Base-by-base conservation (phyloP, 2,888 invertebrate genomes). In the Antheraea assamensis region DNA sequence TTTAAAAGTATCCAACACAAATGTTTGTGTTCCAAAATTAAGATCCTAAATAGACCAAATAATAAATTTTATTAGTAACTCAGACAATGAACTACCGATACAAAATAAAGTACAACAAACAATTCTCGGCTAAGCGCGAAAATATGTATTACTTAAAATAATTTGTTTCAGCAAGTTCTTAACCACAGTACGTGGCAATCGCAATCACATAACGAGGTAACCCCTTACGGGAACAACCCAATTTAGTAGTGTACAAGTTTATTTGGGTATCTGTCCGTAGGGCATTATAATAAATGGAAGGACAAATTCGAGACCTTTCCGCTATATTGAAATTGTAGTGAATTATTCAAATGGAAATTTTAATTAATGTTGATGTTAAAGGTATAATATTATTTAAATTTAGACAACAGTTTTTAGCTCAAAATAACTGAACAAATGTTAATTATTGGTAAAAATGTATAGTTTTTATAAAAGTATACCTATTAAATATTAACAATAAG, bases 181-280 rank as follows among this genome's bases (percentile, higher is more conserved):
- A 70, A 58, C 58, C 55, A 68, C 71, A 72, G 42, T 71, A 86
- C 83, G 86, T 87, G 82, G 88, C 88, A 90, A 91, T 91, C 90
- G 88, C 88, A 88, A 91, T 90, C 89, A 89, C 85, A 89, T 89
- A 90, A 88, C 89, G 88, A 89, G 90, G 86, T 86, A 85, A 80
- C 85, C 87, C 89, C 90, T 82, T 86, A 84, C 81, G 90, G 91
- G 90, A 86, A 87, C 88, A 89, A 90, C 92, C 92, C 92, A 91
- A 92, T 93, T 92, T 93, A 89, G 87, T 90, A 90, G 88, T 90
- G 88, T 88, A 89, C 88, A 92, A 91, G 90, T 92, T 92, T 90
- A 92, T 92, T 91, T 88, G 89, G 89, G 87, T 87, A 90, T 89
- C 86, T 88, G 85, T 91, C 92, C 92, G 85, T 78, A 78, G 91